Percentiles rank a stretch among this genome's conserved stretches.
phyloP scores from a whole-genome alignment of 2,113 vertebrate genomes.

The Perca flavescens region DNA sequence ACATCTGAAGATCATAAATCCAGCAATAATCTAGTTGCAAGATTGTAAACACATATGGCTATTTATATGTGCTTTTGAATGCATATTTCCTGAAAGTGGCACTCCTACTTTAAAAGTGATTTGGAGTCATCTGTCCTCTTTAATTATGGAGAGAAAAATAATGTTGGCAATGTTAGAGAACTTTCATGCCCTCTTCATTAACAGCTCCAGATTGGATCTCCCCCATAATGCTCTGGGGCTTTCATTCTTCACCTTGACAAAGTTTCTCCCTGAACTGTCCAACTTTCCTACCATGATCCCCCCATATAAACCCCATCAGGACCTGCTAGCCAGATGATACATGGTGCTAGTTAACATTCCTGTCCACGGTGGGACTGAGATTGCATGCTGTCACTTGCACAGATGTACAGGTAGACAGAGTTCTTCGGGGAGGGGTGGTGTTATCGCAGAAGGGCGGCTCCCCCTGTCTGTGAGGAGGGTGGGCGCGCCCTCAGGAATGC shows the following conservation, averaged over 20 bases:
- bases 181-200: background rate
- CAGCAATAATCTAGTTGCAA: conserved; percentile 13
- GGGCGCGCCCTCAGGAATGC: conserved; percentile 64
- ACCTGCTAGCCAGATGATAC: conserved; percentile 40
- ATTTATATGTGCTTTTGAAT: conserved; percentile 23
- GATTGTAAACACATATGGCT: conserved; percentile 22
- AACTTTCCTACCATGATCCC: conserved; percentile 9
- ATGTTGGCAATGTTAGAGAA: background rate
- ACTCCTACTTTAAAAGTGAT: background rate
- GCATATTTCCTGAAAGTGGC: background rate
- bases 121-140: background rate
- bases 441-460: conserved; percentile 29
- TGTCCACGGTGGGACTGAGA: conserved; percentile 13
- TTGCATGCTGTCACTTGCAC: conserved; percentile 56
- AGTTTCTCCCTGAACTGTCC: background rate
- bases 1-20: conserved; percentile 27
- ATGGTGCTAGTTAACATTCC: conserved; percentile 59
- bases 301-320: conserved; percentile 36
- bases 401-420: background rate
- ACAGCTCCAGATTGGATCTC: conserved; percentile 18
- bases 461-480: conserved; percentile 41
- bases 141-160: background rate
- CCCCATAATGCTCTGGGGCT: conserved; percentile 31
- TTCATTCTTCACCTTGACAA: conserved; percentile 31
- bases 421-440: background rate